Evolutionary conservation across 2,888 invertebrate species (phyloP).

Genomic region (Acanthosoma haemorrhoidale): DNA sequence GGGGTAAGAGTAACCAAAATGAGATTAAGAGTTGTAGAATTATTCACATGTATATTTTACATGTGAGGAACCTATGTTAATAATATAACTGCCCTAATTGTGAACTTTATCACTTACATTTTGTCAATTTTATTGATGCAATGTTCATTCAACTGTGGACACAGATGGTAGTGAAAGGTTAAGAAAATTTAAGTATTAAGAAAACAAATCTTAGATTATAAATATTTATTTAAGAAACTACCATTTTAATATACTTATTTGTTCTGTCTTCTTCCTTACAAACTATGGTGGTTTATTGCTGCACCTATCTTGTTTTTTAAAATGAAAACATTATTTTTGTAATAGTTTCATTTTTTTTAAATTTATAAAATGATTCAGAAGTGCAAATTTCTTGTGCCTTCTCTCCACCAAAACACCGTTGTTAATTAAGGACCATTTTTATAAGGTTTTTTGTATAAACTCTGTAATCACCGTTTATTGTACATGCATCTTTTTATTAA

Average conservation of each 20-base stretch:
- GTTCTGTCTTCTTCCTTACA: background rate
- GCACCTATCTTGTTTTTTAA: background rate
- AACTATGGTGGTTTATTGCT: background rate
- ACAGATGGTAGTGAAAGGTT: background rate
- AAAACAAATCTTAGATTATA: too few relatives aligned
- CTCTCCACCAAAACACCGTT: background rate
- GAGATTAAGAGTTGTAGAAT: background rate
- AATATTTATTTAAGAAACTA: too few relatives aligned
- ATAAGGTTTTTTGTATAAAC: background rate
- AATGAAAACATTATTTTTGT: too few relatives aligned
- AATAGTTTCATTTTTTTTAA: background rate
- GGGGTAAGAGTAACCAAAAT: background rate
- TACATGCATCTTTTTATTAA: conserved; percentile 12
- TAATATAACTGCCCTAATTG: too few relatives aligned
- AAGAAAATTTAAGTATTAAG: background rate
- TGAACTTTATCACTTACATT: background rate
- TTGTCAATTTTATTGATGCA: background rate
- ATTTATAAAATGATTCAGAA: conserved; percentile 1
- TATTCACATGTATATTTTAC: background rate
- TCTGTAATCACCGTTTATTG: conserved; percentile 7
- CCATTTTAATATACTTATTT: background rate
- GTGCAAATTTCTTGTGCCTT: conserved; percentile 25
- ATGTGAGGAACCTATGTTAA: too few relatives aligned
- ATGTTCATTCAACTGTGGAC: conserved; percentile 22
- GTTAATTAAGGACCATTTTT: conserved; percentile 28